Evolutionary conservation across 2,797 vertebrate genomes (phyloP).

Genomic region (Arctocebus calabarensis): DNA sequence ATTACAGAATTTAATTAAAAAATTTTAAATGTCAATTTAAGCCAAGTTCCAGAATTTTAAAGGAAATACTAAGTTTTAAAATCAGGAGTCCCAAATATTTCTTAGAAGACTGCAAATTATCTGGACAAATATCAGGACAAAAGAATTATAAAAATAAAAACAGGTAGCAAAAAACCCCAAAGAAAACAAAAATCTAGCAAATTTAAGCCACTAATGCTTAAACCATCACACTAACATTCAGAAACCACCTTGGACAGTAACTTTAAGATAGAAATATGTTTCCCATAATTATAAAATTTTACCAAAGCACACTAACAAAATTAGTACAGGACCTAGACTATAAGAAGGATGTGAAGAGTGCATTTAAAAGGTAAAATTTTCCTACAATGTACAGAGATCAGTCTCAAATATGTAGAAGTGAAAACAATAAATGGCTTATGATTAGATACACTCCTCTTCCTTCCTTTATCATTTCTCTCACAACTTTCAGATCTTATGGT

Average conservation of each 20-base stretch:
- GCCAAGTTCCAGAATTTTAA: conserved; percentile 59
- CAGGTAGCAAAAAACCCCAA: background rate
- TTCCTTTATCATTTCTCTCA: background rate
- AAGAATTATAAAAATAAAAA: conserved; percentile 63
- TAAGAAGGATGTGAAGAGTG: background rate
- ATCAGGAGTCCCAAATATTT: conserved; percentile 64
- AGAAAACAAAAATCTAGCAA: conserved; percentile 31
- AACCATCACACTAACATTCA: conserved; percentile 18
- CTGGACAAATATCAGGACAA: conserved; percentile 33
- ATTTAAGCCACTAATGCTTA: conserved; percentile 29
- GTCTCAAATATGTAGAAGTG: background rate
- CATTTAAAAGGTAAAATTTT: background rate
- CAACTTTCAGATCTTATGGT: background rate
- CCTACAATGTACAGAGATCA: background rate
- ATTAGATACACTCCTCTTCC: background rate
- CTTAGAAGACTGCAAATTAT: conserved; percentile 9
- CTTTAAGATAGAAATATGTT: conserved; percentile 37
- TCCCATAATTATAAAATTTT: conserved; percentile 15
- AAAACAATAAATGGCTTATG: background rate
- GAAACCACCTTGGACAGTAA: conserved; percentile 22
- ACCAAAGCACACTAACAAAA: conserved; percentile 44
- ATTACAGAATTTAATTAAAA: conserved; percentile 68
- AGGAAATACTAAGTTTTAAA: conserved; percentile 61
- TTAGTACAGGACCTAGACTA: background rate
- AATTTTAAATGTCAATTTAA: conserved; percentile 54